Percentiles rank a stretch among this genome's conserved stretches.
Evolutionary conservation across 1,140 invertebrate species (phyloP).

Genomic region (Camponotus floridanus): DNA sequence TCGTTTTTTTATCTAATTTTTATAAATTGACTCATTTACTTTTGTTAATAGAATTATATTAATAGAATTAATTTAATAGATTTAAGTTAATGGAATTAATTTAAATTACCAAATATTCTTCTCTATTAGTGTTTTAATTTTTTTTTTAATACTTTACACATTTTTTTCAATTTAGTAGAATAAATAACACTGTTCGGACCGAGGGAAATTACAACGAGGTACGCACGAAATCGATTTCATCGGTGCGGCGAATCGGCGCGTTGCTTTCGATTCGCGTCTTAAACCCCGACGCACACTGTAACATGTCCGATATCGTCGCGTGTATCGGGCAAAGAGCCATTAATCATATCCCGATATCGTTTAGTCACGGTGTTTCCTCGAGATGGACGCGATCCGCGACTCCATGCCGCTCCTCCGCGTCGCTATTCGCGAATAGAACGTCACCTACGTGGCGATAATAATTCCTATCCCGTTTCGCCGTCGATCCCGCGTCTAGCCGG

Average conservation of each 20-base stretch:
- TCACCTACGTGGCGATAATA: conserved; percentile 26
- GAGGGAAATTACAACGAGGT: background rate
- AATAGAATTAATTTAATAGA: no score
- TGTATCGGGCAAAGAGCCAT: conserved; percentile 25
- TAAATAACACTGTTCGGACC: background rate
- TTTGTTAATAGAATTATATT: background rate
- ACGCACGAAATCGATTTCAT: background rate
- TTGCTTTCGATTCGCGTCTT: conserved; percentile 3
- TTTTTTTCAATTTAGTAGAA: background rate
- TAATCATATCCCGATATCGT: conserved; percentile 40
- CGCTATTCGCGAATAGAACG: background rate
- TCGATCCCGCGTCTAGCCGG: background rate
- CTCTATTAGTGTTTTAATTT: background rate
- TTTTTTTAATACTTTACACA: background rate
- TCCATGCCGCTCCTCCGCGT: conserved; percentile 20
- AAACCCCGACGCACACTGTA: background rate
- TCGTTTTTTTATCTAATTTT: background rate
- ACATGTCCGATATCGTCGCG: conserved; percentile 41
- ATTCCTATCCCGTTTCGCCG: background rate
- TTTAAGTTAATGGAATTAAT: background rate
- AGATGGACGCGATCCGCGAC: conserved; percentile 51
- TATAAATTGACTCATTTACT: background rate
- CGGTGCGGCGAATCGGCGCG: background rate
- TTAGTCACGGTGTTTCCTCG: conserved; percentile 43
- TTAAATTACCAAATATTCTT: background rate